Evolutionary conservation across 2,113 vertebrate genomes (phyloP).

Genomic region (Hymenochirus boettgeri): DNA sequence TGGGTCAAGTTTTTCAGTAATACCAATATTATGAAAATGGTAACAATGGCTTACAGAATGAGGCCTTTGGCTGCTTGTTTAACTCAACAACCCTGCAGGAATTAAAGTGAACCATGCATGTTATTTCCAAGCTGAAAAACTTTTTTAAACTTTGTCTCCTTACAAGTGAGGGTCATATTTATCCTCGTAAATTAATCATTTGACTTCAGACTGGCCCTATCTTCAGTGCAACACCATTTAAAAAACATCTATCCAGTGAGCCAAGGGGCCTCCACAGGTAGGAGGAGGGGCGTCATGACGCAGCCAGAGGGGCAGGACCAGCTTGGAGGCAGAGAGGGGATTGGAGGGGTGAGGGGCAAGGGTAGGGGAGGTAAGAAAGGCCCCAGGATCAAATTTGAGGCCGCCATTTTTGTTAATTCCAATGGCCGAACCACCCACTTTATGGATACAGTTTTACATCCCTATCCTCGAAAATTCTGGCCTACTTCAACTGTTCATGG

Average conservation of each 20-base stretch:
- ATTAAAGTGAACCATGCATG: conserved; percentile 3
- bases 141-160: not conserved
- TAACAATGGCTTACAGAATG: not conserved
- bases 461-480: too few relatives aligned
- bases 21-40: not conserved
- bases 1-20: not conserved
- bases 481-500: too few relatives aligned
- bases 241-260: not conserved
- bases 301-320: too few relatives aligned
- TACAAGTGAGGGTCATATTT: conserved; percentile 1
- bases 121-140: conserved; percentile 1
- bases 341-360: too few relatives aligned
- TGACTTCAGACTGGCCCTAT: not conserved
- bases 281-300: too few relatives aligned
- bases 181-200: not conserved
- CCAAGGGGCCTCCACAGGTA: too few relatives aligned
- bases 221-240: not conserved
- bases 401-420: too few relatives aligned
- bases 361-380: too few relatives aligned
- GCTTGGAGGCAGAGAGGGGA: too few relatives aligned
- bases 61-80: conserved; percentile 1
- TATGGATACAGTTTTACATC: too few relatives aligned
- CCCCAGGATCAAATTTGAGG: too few relatives aligned
- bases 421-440: too few relatives aligned
- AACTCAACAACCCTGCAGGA: not conserved